A percentile compares a stretch with the other conserved stretches of the same genome.
These are phyloP conservation scores for Crioceris asparagi DNA, from an alignment of 2,888 invertebrate species.

Conservation along the genomic window DNA sequence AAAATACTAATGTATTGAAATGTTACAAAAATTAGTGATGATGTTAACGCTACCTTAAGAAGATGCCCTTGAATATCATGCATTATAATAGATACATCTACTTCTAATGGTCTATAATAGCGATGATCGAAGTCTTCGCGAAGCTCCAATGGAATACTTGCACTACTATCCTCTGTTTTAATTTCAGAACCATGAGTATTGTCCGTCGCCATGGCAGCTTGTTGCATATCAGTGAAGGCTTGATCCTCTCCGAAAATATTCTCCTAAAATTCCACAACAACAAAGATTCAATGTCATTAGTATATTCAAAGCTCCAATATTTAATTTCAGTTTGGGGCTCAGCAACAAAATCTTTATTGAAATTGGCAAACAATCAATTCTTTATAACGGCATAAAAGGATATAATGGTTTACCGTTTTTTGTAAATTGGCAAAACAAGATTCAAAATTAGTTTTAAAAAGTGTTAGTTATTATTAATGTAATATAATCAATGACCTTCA, in stretches of 20 bases:
- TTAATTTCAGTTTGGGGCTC: too few species aligned
- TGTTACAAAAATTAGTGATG: background rate
- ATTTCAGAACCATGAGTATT: slow-evolving; percentile 38
- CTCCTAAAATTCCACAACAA: slow-evolving; percentile 64
- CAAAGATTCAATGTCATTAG: too few species aligned
- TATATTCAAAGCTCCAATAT: too few species aligned
- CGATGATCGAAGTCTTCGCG: slow-evolving; percentile 76
- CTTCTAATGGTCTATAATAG: slow-evolving; percentile 79
- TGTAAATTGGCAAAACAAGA: too few species aligned
- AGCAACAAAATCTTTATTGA: too few species aligned
- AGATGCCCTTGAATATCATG: slow-evolving; percentile 94
- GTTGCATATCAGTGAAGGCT: slow-evolving; percentile 83
- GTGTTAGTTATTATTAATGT: too few species aligned
- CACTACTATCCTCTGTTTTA: slow-evolving; percentile 54
- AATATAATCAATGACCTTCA: too few species aligned
- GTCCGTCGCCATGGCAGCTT: slow-evolving; percentile 35
- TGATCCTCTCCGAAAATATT: slow-evolving; percentile 98
- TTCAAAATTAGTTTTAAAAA: too few species aligned
- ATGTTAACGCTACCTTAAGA: slow-evolving; percentile 48
- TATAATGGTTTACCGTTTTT: too few species aligned
- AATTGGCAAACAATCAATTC: too few species aligned
- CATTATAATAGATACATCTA: slow-evolving; percentile 84
- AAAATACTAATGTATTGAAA: background rate
- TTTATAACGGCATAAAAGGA: too few species aligned
- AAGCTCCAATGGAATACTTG: slow-evolving; percentile 63